Evolutionary conservation across 2,113 vertebrate species (phyloP).

Genomic region (Erythrocebus patas): DNA sequence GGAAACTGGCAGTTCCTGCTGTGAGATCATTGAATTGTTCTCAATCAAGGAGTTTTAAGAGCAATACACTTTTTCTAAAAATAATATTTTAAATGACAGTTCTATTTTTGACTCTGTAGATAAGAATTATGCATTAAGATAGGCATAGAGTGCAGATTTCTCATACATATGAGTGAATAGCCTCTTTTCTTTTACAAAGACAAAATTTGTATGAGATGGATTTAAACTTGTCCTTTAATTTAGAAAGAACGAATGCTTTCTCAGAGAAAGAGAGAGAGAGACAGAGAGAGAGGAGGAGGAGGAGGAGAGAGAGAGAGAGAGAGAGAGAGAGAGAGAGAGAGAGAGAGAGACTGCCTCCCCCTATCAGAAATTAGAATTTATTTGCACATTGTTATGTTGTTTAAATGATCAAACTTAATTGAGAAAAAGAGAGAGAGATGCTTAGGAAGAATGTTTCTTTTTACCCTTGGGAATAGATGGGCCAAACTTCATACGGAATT

Average conservation of each 20-base stretch:
- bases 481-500: not conserved
- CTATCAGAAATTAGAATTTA: too few relatives aligned
- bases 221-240: not conserved
- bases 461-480: not conserved
- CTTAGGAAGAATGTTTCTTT: not conserved
- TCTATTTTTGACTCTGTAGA: conserved; percentile 45
- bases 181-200: conserved; percentile 1
- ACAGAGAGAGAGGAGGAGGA: not conserved
- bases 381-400: too few relatives aligned
- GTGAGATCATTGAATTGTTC: conserved; percentile 38
- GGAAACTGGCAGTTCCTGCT: conserved; percentile 35
- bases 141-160: not conserved
- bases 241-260: not conserved
- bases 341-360: too few relatives aligned
- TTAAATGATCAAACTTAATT: too few relatives aligned
- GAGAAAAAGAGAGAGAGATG: not conserved
- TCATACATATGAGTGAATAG: not conserved
- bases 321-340: not conserved
- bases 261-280: not conserved
- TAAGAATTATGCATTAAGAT: conserved; percentile 31
- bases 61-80: conserved; percentile 23
- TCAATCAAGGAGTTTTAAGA: conserved; percentile 56
- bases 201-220: not conserved
- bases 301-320: too few relatives aligned
- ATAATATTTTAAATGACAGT: conserved; percentile 34